Evolutionary conservation across 2,113 vertebrate genomes (phyloP).

Genomic region (Anolis carolinensis): DNA sequence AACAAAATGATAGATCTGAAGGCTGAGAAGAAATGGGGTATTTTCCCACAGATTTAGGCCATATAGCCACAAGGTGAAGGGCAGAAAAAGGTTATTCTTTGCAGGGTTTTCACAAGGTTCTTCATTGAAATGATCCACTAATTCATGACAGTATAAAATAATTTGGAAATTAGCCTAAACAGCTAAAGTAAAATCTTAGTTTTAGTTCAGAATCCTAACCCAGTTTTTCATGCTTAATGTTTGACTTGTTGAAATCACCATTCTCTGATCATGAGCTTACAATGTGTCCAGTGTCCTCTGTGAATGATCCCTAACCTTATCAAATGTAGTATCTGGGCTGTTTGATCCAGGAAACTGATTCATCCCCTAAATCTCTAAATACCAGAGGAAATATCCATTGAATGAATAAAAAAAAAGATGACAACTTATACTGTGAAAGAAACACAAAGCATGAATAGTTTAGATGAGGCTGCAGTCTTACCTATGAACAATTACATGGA

Average conservation of each 20-base stretch:
- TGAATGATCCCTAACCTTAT: not conserved
- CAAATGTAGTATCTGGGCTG: not conserved
- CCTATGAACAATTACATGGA: not conserved
- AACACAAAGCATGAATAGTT: not conserved
- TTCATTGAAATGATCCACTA: not conserved
- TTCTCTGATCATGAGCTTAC: not conserved
- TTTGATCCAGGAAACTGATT: not conserved
- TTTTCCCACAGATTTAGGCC: not conserved
- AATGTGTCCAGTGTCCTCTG: not conserved
- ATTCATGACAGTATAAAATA: not conserved
- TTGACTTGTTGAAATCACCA: not conserved
- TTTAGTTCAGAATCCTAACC: not conserved
- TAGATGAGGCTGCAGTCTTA: not conserved
- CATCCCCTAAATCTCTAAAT: not conserved
- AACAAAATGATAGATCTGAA: constrained; percentile 19
- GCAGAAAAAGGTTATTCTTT: not conserved
- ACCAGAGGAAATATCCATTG: not conserved
- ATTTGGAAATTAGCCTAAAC: not conserved
- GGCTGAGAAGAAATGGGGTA: constrained; percentile 3
- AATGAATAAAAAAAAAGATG: not conserved
- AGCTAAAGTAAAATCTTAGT: not conserved
- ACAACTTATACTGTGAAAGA: not conserved
- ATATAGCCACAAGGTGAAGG: not conserved
- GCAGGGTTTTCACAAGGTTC: not conserved
- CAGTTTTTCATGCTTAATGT: not conserved